phyloP scores from a whole-genome alignment of 1,140 invertebrate genomes.

The Rhagoletis pomonella region DNA sequence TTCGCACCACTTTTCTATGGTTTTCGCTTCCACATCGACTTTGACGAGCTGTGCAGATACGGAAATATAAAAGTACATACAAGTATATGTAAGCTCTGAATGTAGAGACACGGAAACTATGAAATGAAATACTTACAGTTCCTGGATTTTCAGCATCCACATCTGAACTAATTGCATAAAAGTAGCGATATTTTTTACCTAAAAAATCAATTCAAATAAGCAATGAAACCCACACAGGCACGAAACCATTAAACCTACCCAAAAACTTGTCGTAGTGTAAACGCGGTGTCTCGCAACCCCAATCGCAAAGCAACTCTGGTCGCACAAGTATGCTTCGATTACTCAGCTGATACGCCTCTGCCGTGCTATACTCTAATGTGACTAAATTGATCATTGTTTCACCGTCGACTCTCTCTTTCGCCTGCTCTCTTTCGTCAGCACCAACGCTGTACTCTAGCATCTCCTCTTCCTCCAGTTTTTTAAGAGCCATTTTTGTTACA shows the following conservation, averaged over 20 bases:
- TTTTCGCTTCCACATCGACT: conserved; percentile 82
- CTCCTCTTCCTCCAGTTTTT: conserved; percentile 58
- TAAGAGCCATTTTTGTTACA: conserved; percentile 65
- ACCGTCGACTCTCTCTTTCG: conserved; percentile 54
- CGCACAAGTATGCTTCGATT: conserved; percentile 77
- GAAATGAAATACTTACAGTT: conserved; percentile 76
- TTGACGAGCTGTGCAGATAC: conserved; percentile 86
- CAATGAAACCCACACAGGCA: neutral
- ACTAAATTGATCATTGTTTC: conserved; percentile 75
- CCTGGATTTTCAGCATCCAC: conserved; percentile 88
- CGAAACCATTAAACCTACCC: conserved; percentile 75
- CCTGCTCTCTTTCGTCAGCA: neutral
- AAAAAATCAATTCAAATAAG: conserved; percentile 24
- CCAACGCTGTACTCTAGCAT: neutral
- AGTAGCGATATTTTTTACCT: conserved; percentile 85
- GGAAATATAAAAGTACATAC: too few species aligned
- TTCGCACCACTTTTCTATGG: conserved; percentile 83
- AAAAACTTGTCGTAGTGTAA: conserved; percentile 84
- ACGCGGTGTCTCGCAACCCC: conserved; percentile 89
- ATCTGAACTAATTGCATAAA: conserved; percentile 92
- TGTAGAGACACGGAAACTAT: too few species aligned
- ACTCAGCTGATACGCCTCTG: conserved; percentile 75
- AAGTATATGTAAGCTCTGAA: neutral
- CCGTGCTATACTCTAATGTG: conserved; percentile 74
- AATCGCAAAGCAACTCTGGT: conserved; percentile 81